phyloP scores from a whole-genome alignment of 2,888 invertebrate species.

The Clunio marinus region DNA sequence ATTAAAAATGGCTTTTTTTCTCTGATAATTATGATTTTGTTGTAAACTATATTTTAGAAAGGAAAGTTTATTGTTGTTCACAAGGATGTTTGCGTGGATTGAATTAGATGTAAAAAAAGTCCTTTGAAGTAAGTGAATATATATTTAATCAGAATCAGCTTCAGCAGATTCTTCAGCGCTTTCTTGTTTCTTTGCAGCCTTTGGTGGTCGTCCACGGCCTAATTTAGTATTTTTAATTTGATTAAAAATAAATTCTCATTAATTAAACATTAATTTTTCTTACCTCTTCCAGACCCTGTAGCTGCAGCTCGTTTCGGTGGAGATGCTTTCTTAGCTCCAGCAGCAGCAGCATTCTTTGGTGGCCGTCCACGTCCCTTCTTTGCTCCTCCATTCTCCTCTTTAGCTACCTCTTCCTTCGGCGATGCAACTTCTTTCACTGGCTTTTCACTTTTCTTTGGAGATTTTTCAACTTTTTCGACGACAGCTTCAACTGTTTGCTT shows the following conservation, averaged over 20 bases:
- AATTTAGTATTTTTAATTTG: too few species aligned
- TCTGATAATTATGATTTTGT: neutral
- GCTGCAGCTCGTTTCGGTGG: constrained; percentile 5
- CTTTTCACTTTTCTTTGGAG: constrained; percentile 13
- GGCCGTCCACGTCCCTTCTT: constrained; percentile 17
- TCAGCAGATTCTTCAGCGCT: neutral
- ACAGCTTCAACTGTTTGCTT: neutral
- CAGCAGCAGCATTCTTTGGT: neutral
- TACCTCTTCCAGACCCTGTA: constrained; percentile 24
- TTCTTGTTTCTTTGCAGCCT: constrained; percentile 10
- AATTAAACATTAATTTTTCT: neutral
- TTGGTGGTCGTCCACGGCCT: constrained; percentile 25
- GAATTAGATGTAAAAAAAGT: neutral
- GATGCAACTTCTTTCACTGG: neutral
- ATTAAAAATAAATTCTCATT: neutral
- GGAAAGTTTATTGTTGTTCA: neutral
- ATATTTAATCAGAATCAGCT: constrained; percentile 5
- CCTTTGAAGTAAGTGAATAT: neutral
- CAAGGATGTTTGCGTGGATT: neutral
- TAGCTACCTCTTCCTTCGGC: neutral
- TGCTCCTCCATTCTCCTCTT: constrained; percentile 12
- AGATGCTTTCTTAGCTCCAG: neutral
- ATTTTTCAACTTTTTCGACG: neutral
- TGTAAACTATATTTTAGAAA: too few species aligned
- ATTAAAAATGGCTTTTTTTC: constrained; percentile 9